Evolutionary conservation across 2,888 invertebrate species (phyloP), one percentile per base, ranked within the genome.

Genomic region (Sesia apiformis): DNA sequence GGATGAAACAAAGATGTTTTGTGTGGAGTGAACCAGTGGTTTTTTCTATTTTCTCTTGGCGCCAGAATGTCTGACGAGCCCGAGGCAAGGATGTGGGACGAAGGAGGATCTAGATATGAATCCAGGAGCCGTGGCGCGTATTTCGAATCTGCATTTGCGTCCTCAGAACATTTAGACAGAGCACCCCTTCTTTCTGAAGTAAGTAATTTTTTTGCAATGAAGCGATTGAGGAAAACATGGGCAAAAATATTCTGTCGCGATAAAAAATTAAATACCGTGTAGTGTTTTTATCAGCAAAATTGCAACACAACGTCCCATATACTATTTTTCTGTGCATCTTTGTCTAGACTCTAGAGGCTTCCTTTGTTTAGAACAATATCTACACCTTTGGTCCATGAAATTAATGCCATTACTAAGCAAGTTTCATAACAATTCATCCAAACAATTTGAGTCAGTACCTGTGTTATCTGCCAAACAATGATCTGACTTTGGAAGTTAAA

Each of bases 11-110:
- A 49, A 60, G 63, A 72, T 70, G 73, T 72, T 68, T 64, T 66
- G 57, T 61, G 60, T 65, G 58, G 53, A 64, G 65, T 63, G 63
- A 50, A 38, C 6, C 5, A 42, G 42, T 42, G 5, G 38, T 50
- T 38, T 50, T 50, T 38, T 50, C 39, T 38, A 7, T 6, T 3
- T 50, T 38, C 38, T 5, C 2, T 63, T 53, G 85, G 85, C 84
- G 84, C 87, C 87, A 85, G 85, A 68, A 89, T 89, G 88, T 88
- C 88, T 87, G 88, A 89, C 71, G 88, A 89, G 70, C 74, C 84
- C 5, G 88, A 89, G 61, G 87, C 88, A 57, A 80, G 85, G 65
- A 88, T 89, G 88, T 89, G 88, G 88, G 87, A 88, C 52, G 88
- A 89, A 53, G 86, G 77, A 41, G 76, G 76, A 53, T 80, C 85